Conservation (phyloP, 2,113 vertebrate genomes). For the Scortum barcoo region DNA sequence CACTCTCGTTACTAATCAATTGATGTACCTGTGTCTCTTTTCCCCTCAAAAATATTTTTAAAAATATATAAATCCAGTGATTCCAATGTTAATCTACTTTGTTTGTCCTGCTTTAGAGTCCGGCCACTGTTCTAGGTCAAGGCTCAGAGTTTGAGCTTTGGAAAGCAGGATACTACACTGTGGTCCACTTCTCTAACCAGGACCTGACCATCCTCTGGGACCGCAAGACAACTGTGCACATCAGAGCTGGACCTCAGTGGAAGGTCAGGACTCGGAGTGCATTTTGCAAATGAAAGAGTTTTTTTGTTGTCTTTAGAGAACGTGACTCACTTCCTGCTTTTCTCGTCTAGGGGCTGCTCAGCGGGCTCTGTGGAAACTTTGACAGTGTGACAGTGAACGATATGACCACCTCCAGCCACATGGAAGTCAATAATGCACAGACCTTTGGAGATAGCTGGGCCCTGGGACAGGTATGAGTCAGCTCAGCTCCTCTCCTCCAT, state of each 20-base stretch:
- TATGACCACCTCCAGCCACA: constrained; percentile 96
- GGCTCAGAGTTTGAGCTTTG: constrained; percentile 92
- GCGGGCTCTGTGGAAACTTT: constrained; percentile 97
- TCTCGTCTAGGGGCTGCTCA: constrained; percentile 88
- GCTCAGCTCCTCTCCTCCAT: constrained; percentile 20
- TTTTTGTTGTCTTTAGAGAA: background rate
- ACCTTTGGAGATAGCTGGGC: constrained; percentile 98
- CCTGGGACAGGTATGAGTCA: constrained; percentile 90
- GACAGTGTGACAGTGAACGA: constrained; percentile 98
- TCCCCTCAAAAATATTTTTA: background rate
- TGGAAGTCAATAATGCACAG: constrained; percentile 97
- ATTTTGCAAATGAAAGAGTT: background rate
- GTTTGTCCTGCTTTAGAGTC: constrained; percentile 74
- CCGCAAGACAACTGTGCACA: constrained; percentile 95
- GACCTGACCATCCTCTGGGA: constrained; percentile 97
- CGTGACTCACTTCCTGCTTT: background rate
- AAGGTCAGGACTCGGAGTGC: constrained; percentile 85
- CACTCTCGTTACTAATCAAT: background rate
- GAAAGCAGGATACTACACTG: constrained; percentile 94
- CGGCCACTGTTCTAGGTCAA: constrained; percentile 84
- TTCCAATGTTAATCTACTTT: background rate
- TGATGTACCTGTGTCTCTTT: background rate
- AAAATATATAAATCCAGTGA: background rate
- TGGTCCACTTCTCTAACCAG: constrained; percentile 91
- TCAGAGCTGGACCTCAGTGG: constrained; percentile 95